phyloP scores from a whole-genome alignment of 2,888 invertebrate genomes.

The Bursaphelenchus okinawaensis region DNA sequence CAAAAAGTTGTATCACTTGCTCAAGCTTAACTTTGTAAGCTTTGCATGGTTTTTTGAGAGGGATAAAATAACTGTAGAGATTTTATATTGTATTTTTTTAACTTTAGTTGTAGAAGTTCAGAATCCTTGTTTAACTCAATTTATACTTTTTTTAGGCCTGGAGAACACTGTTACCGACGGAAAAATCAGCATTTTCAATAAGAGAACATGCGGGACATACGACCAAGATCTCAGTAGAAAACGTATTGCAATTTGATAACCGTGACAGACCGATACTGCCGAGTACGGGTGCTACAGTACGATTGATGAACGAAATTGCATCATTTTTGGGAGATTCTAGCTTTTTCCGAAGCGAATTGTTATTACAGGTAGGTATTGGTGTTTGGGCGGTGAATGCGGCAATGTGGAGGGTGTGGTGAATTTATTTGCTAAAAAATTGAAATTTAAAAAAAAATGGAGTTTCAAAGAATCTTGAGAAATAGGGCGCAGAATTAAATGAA shows the following conservation, averaged over 20 bases:
- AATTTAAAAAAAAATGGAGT: background rate
- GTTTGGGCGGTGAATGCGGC: too few relatives aligned
- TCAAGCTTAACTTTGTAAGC: slow-evolving; percentile 43
- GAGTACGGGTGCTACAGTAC: slow-evolving; percentile 29
- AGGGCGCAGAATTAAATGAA: too few relatives aligned
- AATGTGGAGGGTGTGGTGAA: too few relatives aligned
- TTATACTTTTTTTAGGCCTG: slow-evolving; percentile 60
- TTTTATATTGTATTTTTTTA: too few relatives aligned
- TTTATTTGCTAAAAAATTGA: background rate
- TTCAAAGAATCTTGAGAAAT: too few relatives aligned
- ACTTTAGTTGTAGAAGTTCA: background rate
- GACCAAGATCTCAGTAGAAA: slow-evolving; percentile 78
- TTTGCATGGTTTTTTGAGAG: background rate
- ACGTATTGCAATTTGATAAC: slow-evolving; percentile 67
- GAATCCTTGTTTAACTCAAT: slow-evolving; percentile 67
- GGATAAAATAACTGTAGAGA: background rate
- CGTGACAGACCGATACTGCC: slow-evolving; percentile 52
- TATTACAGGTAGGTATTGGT: slow-evolving; percentile 56
- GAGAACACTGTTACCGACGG: slow-evolving; percentile 70
- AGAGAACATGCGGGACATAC: slow-evolving; percentile 77
- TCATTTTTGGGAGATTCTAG: slow-evolving; percentile 86
- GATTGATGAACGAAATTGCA: slow-evolving; percentile 74
- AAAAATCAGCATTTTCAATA: slow-evolving; percentile 74
- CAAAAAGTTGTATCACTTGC: slow-evolving; percentile 35
- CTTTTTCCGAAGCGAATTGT: slow-evolving; percentile 76